Evolutionary conservation across 2,797 vertebrate genomes (phyloP).

Genomic region (Ptychobarbus kaznakovi): DNA sequence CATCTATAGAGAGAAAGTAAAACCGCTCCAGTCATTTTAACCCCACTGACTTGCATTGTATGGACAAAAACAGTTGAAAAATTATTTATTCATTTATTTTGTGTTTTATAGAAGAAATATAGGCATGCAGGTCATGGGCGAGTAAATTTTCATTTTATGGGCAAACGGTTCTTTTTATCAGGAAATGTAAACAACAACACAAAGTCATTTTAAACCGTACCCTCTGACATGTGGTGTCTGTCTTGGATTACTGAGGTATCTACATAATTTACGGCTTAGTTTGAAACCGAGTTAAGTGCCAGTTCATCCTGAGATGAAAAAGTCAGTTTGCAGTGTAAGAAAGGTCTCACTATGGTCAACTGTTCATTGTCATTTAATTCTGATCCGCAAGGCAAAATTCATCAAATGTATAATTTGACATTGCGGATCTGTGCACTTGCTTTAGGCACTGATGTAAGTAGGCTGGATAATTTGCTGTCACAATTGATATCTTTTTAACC

Average conservation of each 20-base stretch:
- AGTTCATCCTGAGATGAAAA: neutral
- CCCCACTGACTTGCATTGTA: neutral
- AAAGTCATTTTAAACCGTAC: neutral
- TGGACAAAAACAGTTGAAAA: neutral
- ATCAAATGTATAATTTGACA: slow-evolving; percentile 20
- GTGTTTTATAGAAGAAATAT: neutral
- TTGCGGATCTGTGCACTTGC: slow-evolving; percentile 8
- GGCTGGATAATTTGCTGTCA: slow-evolving; percentile 46
- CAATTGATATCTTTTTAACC: slow-evolving; percentile 37
- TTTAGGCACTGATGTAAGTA: slow-evolving; percentile 18
- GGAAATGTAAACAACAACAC: neutral
- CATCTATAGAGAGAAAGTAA: neutral
- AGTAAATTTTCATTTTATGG: neutral
- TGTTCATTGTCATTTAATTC: slow-evolving; percentile 3
- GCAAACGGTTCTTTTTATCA: neutral
- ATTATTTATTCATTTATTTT: neutral
- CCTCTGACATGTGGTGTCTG: neutral
- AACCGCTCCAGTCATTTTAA: neutral
- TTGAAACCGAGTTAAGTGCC: slow-evolving; percentile 1
- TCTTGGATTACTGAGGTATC: neutral
- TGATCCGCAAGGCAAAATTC: slow-evolving; percentile 15
- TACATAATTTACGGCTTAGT: slow-evolving; percentile 23
- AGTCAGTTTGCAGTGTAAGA: slow-evolving; percentile 24
- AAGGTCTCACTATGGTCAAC: neutral
- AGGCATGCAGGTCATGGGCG: neutral